Conservation (phyloP, 2,113 vertebrate genomes). For the Sinocyclocheilus anophthalmus region DNA sequence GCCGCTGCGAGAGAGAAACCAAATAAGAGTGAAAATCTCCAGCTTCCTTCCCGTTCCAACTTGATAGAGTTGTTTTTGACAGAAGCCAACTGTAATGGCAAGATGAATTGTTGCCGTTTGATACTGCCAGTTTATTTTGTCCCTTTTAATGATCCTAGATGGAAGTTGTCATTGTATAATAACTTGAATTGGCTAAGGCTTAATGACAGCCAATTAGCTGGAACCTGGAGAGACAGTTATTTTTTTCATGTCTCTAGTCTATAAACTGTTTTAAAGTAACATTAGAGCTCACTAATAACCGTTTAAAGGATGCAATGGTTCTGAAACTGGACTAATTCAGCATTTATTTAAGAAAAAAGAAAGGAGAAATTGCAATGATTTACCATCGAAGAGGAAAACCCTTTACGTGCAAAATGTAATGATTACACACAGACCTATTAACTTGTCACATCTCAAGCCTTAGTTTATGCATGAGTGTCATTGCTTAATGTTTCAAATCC, state of each 20-base stretch:
- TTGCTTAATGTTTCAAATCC: not conserved
- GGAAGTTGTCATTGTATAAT: conserved; percentile 46
- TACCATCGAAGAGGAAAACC: not conserved
- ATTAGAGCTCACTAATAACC: conserved; percentile 34
- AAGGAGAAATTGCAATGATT: not conserved
- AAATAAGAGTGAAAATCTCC: conserved; percentile 32
- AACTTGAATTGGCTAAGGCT: conserved; percentile 39
- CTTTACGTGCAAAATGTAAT: not conserved
- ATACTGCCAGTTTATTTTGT: not conserved
- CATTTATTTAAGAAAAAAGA: not conserved
- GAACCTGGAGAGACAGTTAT: conserved; percentile 48
- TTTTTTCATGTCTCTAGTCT: conserved; percentile 52
- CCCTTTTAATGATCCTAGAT: conserved; percentile 45
- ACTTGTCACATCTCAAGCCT: not conserved
- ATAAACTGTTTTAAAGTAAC: conserved; percentile 42
- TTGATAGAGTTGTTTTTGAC: conserved; percentile 47
- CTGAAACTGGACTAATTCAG: conserved; percentile 23
- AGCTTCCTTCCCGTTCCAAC: conserved; percentile 16
- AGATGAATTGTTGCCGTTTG: not conserved
- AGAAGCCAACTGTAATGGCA: conserved; percentile 10
- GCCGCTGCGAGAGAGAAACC: not conserved
- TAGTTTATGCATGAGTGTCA: not conserved
- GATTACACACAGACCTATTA: not conserved
- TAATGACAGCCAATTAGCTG: conserved; percentile 59
- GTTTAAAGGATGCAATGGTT: conserved; percentile 25